A percentile compares a stretch with the other conserved stretches of the same genome.
Evolutionary conservation across 1,140 invertebrate species (phyloP).

Genomic region (Holotrichia oblita): DNA sequence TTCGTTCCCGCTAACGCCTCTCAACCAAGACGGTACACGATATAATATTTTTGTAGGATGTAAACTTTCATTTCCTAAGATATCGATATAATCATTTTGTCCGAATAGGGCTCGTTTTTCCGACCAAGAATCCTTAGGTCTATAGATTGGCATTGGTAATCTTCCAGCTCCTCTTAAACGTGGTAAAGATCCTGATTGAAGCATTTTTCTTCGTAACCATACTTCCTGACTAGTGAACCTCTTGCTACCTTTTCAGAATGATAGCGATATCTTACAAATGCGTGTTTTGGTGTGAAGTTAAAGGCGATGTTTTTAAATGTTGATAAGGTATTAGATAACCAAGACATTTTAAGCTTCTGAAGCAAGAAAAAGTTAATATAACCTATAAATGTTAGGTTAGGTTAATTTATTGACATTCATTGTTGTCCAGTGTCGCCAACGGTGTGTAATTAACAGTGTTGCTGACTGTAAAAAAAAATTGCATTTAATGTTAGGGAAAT

Average conservation of each 20-base stretch:
- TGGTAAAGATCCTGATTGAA: constrained; percentile 74
- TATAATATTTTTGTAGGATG: constrained; percentile 86
- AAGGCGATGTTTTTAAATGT: background rate
- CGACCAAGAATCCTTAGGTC: constrained; percentile 78
- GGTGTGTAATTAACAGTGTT: too few relatives aligned
- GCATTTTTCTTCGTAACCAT: constrained; percentile 76
- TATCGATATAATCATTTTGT: constrained; percentile 97
- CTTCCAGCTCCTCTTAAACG: constrained; percentile 63
- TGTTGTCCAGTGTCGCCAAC: too few relatives aligned
- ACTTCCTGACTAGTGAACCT: constrained; percentile 70
- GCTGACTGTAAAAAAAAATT: too few relatives aligned
- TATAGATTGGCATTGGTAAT: constrained; percentile 75
- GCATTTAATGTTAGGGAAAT: too few relatives aligned
- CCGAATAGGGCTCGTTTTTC: constrained; percentile 85
- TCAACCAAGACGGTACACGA: constrained; percentile 85
- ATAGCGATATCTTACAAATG: constrained; percentile 68
- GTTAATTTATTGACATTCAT: background rate
- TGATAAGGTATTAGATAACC: background rate
- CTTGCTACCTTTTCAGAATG: constrained; percentile 72
- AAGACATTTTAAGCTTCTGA: constrained; percentile 22
- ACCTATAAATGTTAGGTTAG: background rate
- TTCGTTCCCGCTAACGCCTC: constrained; percentile 89
- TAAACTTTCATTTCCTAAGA: constrained; percentile 83
- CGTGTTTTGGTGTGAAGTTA: constrained; percentile 59
- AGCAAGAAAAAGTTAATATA: background rate